phyloP scores from a whole-genome alignment of 2,888 invertebrate species.

The Agrilus cyanescens region DNA sequence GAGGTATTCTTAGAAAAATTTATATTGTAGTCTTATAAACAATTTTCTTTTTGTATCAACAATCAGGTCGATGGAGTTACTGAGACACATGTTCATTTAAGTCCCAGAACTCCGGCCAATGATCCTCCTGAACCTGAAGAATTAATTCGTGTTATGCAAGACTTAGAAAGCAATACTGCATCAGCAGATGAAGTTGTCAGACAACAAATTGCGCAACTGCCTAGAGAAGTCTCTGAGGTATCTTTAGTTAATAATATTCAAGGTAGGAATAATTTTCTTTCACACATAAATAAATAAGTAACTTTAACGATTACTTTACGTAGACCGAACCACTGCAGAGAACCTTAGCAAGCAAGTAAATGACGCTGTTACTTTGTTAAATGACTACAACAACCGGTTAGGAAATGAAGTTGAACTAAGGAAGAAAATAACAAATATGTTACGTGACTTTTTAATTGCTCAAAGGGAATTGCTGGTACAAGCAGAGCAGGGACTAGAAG shows the following conservation, averaged over 20 bases:
- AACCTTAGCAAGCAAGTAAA: conserved; percentile 72
- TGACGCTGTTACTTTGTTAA: conserved; percentile 74
- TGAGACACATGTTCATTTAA: conserved; percentile 64
- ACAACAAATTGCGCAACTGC: conserved; percentile 86
- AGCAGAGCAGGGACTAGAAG: conserved; percentile 80
- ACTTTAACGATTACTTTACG: conserved; percentile 11
- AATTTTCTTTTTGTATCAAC: conserved; percentile 2
- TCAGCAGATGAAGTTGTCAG: conserved; percentile 89
- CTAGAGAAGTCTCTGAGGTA: conserved; percentile 89
- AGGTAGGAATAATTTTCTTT: conserved; percentile 39
- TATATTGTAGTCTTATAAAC: not conserved
- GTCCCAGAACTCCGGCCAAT: conserved; percentile 67
- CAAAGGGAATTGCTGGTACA: conserved; percentile 77
- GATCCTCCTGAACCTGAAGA: conserved; percentile 91
- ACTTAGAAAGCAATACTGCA: conserved; percentile 86
- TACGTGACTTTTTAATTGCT: conserved; percentile 75
- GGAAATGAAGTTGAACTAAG: conserved; percentile 83
- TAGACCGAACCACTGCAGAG: conserved; percentile 69
- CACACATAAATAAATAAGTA: not conserved
- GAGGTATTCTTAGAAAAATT: conserved; percentile 20
- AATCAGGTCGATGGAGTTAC: conserved; percentile 53
- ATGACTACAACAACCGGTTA: conserved; percentile 80
- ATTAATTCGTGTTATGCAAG: conserved; percentile 70
- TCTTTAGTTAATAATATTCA: conserved; percentile 73
- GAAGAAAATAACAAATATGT: conserved; percentile 72